A percentile compares a stretch with the other conserved stretches of the same genome.
These are phyloP conservation scores for Polia nebulosa DNA, from an alignment of 2,888 invertebrate genomes.

Conservation along the genomic window DNA sequence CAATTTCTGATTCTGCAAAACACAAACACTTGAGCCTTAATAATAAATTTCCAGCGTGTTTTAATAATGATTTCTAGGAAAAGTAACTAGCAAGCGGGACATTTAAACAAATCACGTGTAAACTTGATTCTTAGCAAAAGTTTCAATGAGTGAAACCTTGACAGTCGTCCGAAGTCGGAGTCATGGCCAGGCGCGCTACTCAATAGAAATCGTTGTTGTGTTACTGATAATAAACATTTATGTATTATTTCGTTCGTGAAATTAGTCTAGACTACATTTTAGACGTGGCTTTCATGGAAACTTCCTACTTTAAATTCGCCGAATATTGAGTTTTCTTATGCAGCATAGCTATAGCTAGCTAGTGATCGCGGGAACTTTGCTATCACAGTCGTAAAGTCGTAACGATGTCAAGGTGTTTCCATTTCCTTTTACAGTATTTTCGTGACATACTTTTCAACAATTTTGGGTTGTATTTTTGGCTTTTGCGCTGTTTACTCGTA, in stretches of 20 bases:
- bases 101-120: slow-evolving; percentile 62
- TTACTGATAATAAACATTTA: slow-evolving; percentile 63
- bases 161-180: slow-evolving; percentile 58
- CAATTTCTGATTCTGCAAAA: slow-evolving; percentile 24
- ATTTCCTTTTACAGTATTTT: slow-evolving; percentile 42
- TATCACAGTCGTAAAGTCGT: slow-evolving; percentile 20
- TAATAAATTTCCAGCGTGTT: slow-evolving; percentile 13
- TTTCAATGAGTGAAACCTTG: slow-evolving; percentile 68
- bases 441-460: slow-evolving; percentile 28
- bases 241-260: slow-evolving; percentile 53
- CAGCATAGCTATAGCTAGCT: neutral
- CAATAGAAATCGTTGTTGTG: slow-evolving; percentile 65
- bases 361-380: slow-evolving; percentile 8
- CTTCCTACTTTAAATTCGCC: slow-evolving; percentile 16
- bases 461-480: neutral
- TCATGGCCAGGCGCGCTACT: slow-evolving; percentile 59
- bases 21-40: slow-evolving; percentile 18
- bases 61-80: slow-evolving; percentile 21
- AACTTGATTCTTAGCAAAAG: slow-evolving; percentile 63
- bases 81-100: slow-evolving; percentile 30
- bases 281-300: slow-evolving; percentile 12
- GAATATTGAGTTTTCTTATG: slow-evolving; percentile 8
- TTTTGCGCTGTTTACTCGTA: neutral
- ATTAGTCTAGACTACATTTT: slow-evolving; percentile 52
- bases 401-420: slow-evolving; percentile 50